Percentiles rank a stretch among this genome's conserved stretches.
phyloP scores from a whole-genome alignment of 1,140 invertebrate genomes.

The Drosophila pandora region DNA sequence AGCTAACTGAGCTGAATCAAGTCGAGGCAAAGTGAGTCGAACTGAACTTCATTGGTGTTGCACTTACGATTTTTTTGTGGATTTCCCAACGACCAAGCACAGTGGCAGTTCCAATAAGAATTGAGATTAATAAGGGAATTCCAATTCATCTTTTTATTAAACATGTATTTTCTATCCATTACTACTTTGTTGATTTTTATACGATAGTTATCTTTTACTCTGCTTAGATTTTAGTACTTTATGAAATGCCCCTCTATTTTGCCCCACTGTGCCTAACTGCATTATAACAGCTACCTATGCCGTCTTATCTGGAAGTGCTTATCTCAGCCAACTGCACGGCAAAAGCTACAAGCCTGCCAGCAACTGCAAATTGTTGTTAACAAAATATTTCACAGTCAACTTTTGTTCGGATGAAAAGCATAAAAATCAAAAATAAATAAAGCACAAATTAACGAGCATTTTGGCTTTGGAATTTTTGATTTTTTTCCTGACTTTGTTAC shows the following conservation, averaged over 20 bases:
- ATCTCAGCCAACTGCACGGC: constrained; percentile 55
- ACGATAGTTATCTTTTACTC: background rate
- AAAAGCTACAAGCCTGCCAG: constrained; percentile 36
- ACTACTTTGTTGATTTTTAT: no score
- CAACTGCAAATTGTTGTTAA: constrained; percentile 71
- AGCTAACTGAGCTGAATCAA: constrained; percentile 43
- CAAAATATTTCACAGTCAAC: constrained; percentile 72
- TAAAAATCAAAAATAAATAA: constrained; percentile 37
- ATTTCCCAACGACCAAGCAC: constrained; percentile 32
- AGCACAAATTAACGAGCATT: constrained; percentile 64
- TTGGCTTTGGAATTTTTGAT: constrained; percentile 50
- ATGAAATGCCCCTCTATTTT: background rate
- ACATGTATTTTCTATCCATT: background rate
- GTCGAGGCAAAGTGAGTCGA: constrained; percentile 14
- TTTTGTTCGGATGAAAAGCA: constrained; percentile 31
- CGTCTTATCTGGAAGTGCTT: constrained; percentile 68
- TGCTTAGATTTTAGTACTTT: background rate
- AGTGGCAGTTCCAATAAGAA: constrained; percentile 10
- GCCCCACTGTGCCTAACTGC: constrained; percentile 22
- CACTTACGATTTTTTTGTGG: constrained; percentile 47
- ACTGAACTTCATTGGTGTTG: constrained; percentile 40
- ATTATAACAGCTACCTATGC: constrained; percentile 42
- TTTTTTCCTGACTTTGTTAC: constrained; percentile 17
- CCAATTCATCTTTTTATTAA: background rate
- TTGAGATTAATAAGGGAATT: background rate